Conservation (phyloP, 2,888 invertebrate species). For the Sinohyriopsis cumingii region DNA sequence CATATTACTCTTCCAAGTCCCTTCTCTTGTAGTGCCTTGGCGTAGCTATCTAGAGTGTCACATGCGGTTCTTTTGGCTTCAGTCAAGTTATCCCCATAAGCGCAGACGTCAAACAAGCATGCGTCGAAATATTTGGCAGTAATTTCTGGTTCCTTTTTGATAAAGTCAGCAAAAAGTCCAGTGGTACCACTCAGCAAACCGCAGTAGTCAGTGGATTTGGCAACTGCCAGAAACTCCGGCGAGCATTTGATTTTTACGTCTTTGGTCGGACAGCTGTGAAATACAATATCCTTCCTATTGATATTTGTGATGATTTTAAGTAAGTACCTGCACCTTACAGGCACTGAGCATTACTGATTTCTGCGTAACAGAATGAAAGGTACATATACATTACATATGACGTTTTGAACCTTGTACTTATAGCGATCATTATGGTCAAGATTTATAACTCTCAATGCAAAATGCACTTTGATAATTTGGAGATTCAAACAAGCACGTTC, state of each 20-base stretch:
- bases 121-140: slow-evolving; percentile 12
- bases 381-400: too few relatives aligned
- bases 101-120: slow-evolving; percentile 22
- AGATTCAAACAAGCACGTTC: too few relatives aligned
- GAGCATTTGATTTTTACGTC: slow-evolving; percentile 6
- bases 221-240: background rate
- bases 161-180: slow-evolving; percentile 50
- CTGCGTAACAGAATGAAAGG: background rate
- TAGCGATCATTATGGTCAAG: too few relatives aligned
- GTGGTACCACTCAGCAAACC: slow-evolving; percentile 18
- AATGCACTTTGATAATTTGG: too few relatives aligned
- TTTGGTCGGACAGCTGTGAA: slow-evolving; percentile 9
- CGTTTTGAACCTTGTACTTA: too few relatives aligned
- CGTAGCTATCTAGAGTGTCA: slow-evolving; percentile 15
- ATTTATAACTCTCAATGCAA: too few relatives aligned
- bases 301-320: too few relatives aligned
- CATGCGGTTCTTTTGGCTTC: too few relatives aligned
- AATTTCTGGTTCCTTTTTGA: slow-evolving; percentile 28
- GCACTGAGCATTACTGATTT: too few relatives aligned
- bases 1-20: slow-evolving; percentile 15
- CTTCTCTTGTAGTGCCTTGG: slow-evolving; percentile 11
- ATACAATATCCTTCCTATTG: background rate
- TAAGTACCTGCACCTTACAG: too few relatives aligned
- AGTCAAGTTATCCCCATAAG: too few relatives aligned
- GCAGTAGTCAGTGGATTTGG: slow-evolving; percentile 10